Conservation (phyloP, 1,140 invertebrate genomes). For the Potamilus streckersoni region DNA sequence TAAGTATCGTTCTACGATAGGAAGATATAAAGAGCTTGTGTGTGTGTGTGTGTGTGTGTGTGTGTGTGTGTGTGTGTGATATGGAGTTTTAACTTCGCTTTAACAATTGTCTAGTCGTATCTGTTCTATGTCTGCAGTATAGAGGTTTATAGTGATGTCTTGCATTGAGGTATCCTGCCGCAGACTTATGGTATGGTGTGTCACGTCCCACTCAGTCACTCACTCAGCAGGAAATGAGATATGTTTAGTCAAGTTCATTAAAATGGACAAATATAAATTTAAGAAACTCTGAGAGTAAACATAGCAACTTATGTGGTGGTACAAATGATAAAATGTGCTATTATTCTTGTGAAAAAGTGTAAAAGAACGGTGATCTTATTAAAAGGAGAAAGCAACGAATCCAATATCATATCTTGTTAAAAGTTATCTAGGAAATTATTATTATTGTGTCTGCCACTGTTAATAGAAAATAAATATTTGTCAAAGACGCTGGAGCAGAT, state of each 20-base stretch:
- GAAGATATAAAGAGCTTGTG: too few species aligned
- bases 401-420: slow-evolving; percentile 1
- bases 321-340: not conserved
- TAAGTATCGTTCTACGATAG: too few species aligned
- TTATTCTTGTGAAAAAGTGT: slow-evolving; percentile 1
- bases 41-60: too few species aligned
- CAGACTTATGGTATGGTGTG: too few species aligned
- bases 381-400: slow-evolving; percentile 6
- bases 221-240: not conserved
- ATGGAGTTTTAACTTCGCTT: too few species aligned
- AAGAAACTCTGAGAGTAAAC: not conserved
- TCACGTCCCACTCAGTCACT: too few species aligned
- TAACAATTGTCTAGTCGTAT: too few species aligned
- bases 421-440: slow-evolving; percentile 2
- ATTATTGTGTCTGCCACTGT: too few species aligned
- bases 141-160: too few species aligned
- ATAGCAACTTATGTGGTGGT: not conserved
- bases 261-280: not conserved
- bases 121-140: too few species aligned
- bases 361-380: not conserved
- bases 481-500: slow-evolving; percentile 22
- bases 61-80: too few species aligned
- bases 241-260: not conserved
- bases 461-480: slow-evolving; percentile 1
- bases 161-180: too few species aligned